A percentile compares a stretch with the other conserved stretches of the same genome.
Conservation (phyloP, 2,113 vertebrate species). For the Notarius quadriscutis region DNA sequence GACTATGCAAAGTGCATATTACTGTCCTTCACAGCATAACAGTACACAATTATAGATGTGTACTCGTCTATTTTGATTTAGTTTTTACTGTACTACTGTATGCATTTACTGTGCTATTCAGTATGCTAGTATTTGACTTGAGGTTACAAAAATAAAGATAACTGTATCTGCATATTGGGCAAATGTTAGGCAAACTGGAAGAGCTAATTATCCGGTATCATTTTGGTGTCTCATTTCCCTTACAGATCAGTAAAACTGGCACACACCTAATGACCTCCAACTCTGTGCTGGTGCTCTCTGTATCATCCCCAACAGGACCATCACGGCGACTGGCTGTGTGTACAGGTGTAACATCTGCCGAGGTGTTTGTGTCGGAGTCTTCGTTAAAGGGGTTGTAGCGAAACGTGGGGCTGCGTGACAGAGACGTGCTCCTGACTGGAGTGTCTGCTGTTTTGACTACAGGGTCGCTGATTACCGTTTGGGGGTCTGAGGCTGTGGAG, state of each 20-base stretch:
- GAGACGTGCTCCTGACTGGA: constrained; percentile 33
- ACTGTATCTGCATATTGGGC: neutral
- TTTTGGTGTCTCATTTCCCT: neutral
- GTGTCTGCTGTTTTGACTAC: constrained; percentile 44
- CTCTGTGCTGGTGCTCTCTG: constrained; percentile 70
- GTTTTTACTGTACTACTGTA: neutral
- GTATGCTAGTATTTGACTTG: neutral
- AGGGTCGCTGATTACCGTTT: constrained; percentile 72
- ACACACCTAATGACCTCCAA: constrained; percentile 94
- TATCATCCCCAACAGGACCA: constrained; percentile 63
- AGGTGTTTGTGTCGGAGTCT: constrained; percentile 78
- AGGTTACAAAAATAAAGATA: neutral
- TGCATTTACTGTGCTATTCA: neutral
- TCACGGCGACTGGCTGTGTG: constrained; percentile 69
- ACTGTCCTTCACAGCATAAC: neutral
- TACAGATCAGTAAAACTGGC: neutral
- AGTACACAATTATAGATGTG: neutral
- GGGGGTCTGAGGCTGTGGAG: constrained; percentile 79
- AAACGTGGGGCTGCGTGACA: constrained; percentile 78
- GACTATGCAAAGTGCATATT: neutral
- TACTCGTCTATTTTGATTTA: neutral
- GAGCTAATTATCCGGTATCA: neutral
- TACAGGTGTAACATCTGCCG: constrained; percentile 82
- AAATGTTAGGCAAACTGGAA: neutral
- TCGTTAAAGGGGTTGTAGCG: constrained; percentile 92